phyloP scores from a whole-genome alignment of 35 echinoderm and acorn worm genomes.

The Hemicentrotus pulcherrimus region DNA sequence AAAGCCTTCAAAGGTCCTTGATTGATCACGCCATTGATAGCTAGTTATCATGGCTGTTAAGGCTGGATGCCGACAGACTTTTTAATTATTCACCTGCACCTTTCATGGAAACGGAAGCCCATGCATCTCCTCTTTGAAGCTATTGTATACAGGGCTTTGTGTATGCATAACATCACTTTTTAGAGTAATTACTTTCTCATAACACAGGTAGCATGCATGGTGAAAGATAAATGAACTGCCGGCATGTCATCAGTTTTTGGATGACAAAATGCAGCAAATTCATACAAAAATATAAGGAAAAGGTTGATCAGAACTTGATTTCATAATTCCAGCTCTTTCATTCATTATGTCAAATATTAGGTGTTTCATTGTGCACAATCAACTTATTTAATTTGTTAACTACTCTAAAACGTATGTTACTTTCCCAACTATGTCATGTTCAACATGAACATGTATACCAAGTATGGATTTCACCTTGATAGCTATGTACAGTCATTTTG shows the following conservation, averaged over 20 bases:
- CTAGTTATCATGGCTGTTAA: conserved; percentile 3
- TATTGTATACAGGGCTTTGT: background rate
- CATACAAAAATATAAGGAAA: background rate
- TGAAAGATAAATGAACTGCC: background rate
- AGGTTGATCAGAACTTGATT: background rate
- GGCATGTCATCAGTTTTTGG: too few relatives aligned
- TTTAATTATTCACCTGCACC: background rate
- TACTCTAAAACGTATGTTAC: too few relatives aligned
- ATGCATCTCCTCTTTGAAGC: background rate
- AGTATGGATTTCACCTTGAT: too few relatives aligned
- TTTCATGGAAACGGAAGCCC: background rate
- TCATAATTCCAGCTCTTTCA: background rate
- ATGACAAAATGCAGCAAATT: background rate
- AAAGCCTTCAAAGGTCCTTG: background rate
- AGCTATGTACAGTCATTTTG: too few relatives aligned
- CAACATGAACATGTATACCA: too few relatives aligned
- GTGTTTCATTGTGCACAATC: too few relatives aligned
- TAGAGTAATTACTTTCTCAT: background rate
- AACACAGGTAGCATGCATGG: background rate
- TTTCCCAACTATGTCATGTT: too few relatives aligned
- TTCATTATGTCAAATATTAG: background rate
- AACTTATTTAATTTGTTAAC: too few relatives aligned
- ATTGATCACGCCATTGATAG: background rate
- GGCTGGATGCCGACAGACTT: background rate
- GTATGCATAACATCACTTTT: background rate